Evolutionary conservation across 92 coral and sea anemone genomes (phyloP).

Genomic region (Plumapathes pennacea): DNA sequence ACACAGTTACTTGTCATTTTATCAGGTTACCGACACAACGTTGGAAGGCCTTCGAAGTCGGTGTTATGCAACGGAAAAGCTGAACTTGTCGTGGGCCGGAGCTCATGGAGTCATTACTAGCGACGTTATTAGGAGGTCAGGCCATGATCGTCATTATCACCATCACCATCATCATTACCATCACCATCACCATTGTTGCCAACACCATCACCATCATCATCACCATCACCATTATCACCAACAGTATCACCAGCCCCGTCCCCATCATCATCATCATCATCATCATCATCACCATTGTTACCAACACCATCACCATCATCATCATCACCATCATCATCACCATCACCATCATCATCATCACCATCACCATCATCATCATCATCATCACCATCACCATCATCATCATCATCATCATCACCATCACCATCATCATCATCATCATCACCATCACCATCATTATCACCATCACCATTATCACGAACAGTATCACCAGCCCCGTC

Average conservation of each 20-base stretch:
- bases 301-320: too few relatives aligned
- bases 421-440: background rate
- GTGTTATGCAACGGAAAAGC: slow-evolving; percentile 69
- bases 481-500: too few relatives aligned
- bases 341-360: background rate
- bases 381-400: slow-evolving; percentile 1
- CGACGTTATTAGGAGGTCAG: background rate
- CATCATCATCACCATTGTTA: background rate
- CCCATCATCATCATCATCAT: too few relatives aligned
- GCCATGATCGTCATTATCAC: background rate
- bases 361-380: background rate
- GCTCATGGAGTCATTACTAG: slow-evolving; percentile 67
- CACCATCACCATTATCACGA: background rate
- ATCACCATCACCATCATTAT: background rate
- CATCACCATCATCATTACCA: too few relatives aligned
- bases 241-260: too few relatives aligned
- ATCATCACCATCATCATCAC: background rate
- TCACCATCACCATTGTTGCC: too few relatives aligned
- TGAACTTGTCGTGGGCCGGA: slow-evolving; percentile 90
- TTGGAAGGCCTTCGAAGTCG: slow-evolving; percentile 65
- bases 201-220: too few relatives aligned
- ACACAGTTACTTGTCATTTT: too few relatives aligned
- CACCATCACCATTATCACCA: background rate
- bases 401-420: background rate
- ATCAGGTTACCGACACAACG: slow-evolving; percentile 62